Percentiles rank a stretch among this genome's conserved stretches.
Evolutionary conservation across 2,797 vertebrate species (phyloP).

Genomic region (Anniella stebbinsi): DNA sequence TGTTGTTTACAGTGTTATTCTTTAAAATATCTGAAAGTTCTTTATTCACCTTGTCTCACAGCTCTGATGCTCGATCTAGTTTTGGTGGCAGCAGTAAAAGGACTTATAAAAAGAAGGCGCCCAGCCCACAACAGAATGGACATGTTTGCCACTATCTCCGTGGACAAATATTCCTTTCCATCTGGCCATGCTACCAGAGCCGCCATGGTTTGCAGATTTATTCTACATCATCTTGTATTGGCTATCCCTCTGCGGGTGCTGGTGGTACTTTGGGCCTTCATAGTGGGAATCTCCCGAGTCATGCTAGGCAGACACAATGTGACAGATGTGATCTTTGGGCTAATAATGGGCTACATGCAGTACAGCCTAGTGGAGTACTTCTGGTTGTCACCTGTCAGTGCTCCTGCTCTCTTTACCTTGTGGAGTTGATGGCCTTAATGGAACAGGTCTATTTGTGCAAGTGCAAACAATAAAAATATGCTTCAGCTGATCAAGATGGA

Average conservation of each 20-base stretch:
- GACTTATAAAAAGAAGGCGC: constrained; percentile 90
- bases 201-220: constrained; percentile 91
- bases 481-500: background rate
- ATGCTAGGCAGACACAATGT: constrained; percentile 97
- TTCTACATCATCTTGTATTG: constrained; percentile 93
- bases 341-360: constrained; percentile 93
- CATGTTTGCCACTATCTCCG: constrained; percentile 96
- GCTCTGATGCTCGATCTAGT: constrained; percentile 92
- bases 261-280: constrained; percentile 89
- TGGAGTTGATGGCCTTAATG: constrained; percentile 67
- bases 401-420: constrained; percentile 75
- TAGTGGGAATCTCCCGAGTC: constrained; percentile 92
- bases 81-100: constrained; percentile 89
- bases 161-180: constrained; percentile 97
- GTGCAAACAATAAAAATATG: background rate
- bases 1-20: background rate
- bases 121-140: constrained; percentile 97
- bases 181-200: constrained; percentile 96
- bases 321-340: constrained; percentile 93
- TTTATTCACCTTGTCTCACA: constrained; percentile 67
- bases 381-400: constrained; percentile 90
- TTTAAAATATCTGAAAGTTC: background rate
- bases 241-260: constrained; percentile 91
- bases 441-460: background rate
- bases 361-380: constrained; percentile 92